Evolutionary conservation across 1,140 invertebrate genomes (phyloP), one percentile per base, ranked within the genome.

Genomic region (Penaeus japonicus): DNA sequence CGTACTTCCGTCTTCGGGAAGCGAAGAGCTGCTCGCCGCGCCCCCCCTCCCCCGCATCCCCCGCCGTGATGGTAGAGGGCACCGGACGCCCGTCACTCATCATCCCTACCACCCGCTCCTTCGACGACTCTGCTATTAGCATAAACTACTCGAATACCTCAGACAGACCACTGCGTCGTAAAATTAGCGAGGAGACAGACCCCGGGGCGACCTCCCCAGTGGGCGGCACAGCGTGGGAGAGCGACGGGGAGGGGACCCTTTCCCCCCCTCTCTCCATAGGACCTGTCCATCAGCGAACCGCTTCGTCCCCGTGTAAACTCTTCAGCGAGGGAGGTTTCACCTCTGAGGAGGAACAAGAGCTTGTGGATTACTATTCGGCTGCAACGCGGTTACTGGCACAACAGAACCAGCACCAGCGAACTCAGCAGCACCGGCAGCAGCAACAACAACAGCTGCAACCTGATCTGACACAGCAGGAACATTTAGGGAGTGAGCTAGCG

Each of bases 231-330:
- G 90, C 91, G 17, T 92, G 92, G 89, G 92, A 92, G 91, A 91
- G 93, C 92, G 90, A 90, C 54, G 89, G 85, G 54, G 90, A 89
- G 15, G 89, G 88, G 18, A 80, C 84, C 18, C 86, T 85, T 22
- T 87, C 89, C 53, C 89, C 59, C 27, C 35, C 89, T 18, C 87
- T 86, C 24, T 75, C 89, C n/a, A 73, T 89, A 15, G 89, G 32
- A 24, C 90, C 90, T 70, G 27, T 89, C 90, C 96, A 96, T 92
- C 95, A 96, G 86, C 92, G 96, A 91, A 96, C 96, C 1, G 96
- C 95, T 3, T 96, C 96, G 4, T 96, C 96, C 91, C 96, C 96
- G 7, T 96, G 95, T 0, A 96, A 96, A 92, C 93, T 96, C 30
- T 87, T 91, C 47, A 90, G 84, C 73, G 89, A 91, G 53, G 90